Evolutionary conservation across 1,140 invertebrate species (phyloP).

Genomic region (Rhopalosiphum padi): DNA sequence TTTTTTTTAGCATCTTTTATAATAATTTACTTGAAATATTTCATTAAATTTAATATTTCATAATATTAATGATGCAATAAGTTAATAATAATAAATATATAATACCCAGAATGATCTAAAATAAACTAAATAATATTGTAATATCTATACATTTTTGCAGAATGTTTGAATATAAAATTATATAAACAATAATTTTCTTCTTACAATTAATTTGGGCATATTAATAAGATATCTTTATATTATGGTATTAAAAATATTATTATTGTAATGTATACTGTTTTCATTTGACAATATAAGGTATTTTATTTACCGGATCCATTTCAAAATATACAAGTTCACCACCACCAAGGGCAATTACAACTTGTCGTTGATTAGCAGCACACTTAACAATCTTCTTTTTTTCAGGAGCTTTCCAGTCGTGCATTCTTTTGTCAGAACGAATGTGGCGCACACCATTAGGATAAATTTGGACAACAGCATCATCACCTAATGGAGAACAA

Average conservation of each 20-base stretch:
- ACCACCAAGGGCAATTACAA: conserved; percentile 96
- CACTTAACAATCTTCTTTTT: conserved; percentile 98
- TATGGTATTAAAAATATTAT: not conserved
- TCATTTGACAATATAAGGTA: not conserved
- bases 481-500: conserved; percentile 95
- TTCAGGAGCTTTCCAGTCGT: conserved; percentile 98
- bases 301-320: conserved; percentile 91
- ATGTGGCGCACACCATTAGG: conserved; percentile 99
- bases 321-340: conserved; percentile 99
- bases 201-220: not conserved
- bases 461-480: conserved; percentile 97
- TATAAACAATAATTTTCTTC: not conserved
- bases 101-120: not conserved
- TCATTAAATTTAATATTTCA: conserved; percentile 22
- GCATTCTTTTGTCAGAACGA: conserved; percentile 94
- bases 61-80: not conserved
- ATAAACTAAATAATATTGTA: not conserved
- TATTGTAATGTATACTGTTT: not conserved
- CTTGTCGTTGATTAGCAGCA: conserved; percentile 97
- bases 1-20: conserved; percentile 27
- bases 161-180: no score
- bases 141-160: not conserved
- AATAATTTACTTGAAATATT: conserved; percentile 13
- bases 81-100: not conserved
- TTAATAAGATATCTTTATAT: not conserved